phyloP scores from a whole-genome alignment of 2,797 vertebrate species.

The Aratinga solstitialis region DNA sequence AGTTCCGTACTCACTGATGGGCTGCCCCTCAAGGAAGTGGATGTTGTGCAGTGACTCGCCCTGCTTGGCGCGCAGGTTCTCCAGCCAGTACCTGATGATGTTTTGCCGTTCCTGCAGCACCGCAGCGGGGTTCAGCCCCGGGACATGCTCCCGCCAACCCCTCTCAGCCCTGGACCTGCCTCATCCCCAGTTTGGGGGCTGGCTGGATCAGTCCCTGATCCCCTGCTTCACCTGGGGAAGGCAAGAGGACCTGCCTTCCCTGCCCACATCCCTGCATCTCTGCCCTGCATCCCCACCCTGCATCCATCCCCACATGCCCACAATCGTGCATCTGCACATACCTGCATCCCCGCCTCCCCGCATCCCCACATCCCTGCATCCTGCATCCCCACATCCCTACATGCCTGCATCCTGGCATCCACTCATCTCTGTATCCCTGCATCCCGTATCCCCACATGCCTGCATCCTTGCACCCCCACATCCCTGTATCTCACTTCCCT shows the following conservation, averaged over 20 bases:
- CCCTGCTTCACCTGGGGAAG: neutral
- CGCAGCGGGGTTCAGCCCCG: neutral
- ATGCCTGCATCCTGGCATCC: no score
- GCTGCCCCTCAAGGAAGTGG: constrained; percentile 92
- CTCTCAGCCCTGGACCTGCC: accelerated
- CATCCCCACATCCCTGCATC: neutral
- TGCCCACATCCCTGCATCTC: neutral
- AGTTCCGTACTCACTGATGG: constrained; percentile 84
- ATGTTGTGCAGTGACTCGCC: constrained; percentile 95
- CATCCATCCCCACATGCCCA: no score
- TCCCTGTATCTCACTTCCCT: neutral
- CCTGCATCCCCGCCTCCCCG: neutral
- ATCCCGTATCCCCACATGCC: neutral
- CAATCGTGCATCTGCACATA: no score
- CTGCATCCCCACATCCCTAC: neutral
- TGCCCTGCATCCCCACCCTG: neutral
- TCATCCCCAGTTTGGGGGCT: neutral
- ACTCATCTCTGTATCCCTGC: neutral
- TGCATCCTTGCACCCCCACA: no score
- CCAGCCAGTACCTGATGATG: constrained; percentile 96
- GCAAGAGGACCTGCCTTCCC: neutral
- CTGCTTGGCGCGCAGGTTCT: constrained; percentile 93
- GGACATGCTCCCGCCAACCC: neutral
- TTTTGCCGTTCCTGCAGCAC: constrained; percentile 89
- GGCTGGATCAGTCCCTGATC: neutral